A percentile compares a stretch with the other conserved stretches of the same genome.
phyloP scores from a whole-genome alignment of 1,140 invertebrate genomes.

The Neodiprion pinetum region DNA sequence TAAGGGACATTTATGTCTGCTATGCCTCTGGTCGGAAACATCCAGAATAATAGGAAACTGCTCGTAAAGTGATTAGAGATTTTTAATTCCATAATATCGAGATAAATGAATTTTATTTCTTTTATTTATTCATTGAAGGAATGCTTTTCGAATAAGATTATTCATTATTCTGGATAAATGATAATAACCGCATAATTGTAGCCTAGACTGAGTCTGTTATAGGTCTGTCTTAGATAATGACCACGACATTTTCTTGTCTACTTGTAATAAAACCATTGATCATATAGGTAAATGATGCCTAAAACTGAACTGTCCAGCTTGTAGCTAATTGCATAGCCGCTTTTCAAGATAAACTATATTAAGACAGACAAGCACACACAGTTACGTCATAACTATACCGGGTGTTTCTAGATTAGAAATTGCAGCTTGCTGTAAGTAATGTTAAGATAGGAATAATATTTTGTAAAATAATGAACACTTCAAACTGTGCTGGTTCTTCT shows the following conservation, averaged over 20 bases:
- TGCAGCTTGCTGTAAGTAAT: slow-evolving; percentile 22
- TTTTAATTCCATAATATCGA: background rate
- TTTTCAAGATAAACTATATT: background rate
- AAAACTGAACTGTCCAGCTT: background rate
- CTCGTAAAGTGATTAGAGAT: slow-evolving; percentile 16
- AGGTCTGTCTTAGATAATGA: slow-evolving; percentile 59
- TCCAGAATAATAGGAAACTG: slow-evolving; percentile 56
- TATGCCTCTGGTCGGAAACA: slow-evolving; percentile 36
- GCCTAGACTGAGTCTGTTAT: slow-evolving; percentile 62
- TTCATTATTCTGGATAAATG: slow-evolving; percentile 61
- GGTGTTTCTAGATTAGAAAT: slow-evolving; percentile 50
- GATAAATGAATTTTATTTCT: slow-evolving; percentile 4
- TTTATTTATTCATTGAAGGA: slow-evolving; percentile 17
- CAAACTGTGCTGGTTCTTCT: slow-evolving; percentile 32
- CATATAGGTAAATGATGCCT: background rate
- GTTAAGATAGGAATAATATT: slow-evolving; percentile 15
- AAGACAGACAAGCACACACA: slow-evolving; percentile 63
- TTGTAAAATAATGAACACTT: slow-evolving; percentile 15
- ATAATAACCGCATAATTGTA: slow-evolving; percentile 43
- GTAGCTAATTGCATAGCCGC: too few relatives aligned
- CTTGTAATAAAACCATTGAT: background rate
- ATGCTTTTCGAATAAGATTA: slow-evolving; percentile 30
- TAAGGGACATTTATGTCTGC: slow-evolving; percentile 45
- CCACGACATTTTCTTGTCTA: slow-evolving; percentile 12
- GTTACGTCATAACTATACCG: slow-evolving; percentile 59